Evolutionary conservation across 2,888 invertebrate genomes (phyloP).

Genomic region (Agriotes lineatus): DNA sequence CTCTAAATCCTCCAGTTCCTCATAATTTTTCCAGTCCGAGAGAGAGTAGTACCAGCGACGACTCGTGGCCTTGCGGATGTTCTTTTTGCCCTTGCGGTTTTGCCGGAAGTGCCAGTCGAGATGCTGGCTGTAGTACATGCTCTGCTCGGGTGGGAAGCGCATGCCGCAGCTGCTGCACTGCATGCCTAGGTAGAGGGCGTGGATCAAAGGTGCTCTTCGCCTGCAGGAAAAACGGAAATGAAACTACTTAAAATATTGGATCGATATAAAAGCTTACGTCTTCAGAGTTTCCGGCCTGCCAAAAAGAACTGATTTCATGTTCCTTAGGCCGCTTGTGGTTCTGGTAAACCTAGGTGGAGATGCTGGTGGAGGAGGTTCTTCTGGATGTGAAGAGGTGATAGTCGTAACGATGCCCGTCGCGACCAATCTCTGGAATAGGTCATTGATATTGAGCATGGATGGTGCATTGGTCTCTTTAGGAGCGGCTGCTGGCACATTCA

Average conservation of each 20-base stretch:
- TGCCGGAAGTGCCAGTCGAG: constrained; percentile 99
- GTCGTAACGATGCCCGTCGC: constrained; percentile 83
- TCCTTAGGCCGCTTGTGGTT: constrained; percentile 50
- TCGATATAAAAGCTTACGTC: constrained; percentile 67
- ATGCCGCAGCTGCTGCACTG: constrained; percentile 98
- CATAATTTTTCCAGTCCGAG: constrained; percentile 93
- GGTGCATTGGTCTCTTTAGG: constrained; percentile 53
- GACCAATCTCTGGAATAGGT: constrained; percentile 87
- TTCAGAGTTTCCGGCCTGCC: constrained; percentile 80
- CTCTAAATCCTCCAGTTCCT: constrained; percentile 92
- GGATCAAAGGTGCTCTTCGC: constrained; percentile 79
- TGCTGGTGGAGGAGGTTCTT: constrained; percentile 50
- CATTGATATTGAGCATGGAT: constrained; percentile 77
- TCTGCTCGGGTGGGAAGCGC: constrained; percentile 91
- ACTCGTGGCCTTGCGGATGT: constrained; percentile 84
- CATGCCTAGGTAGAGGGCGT: constrained; percentile 86
- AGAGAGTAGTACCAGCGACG: constrained; percentile 92
- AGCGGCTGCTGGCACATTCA: constrained; percentile 57
- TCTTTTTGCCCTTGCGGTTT: constrained; percentile 89
- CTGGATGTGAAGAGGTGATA: constrained; percentile 13
- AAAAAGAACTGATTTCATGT: constrained; percentile 75
- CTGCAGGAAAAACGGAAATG: constrained; percentile 61
- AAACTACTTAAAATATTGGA: too few relatives aligned
- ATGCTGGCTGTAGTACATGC: constrained; percentile 92
- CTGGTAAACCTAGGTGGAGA: constrained; percentile 49